Evolutionary conservation across 2,888 invertebrate species (phyloP), one percentile per base, ranked within the genome.

Genomic region (Macropis europaea): DNA sequence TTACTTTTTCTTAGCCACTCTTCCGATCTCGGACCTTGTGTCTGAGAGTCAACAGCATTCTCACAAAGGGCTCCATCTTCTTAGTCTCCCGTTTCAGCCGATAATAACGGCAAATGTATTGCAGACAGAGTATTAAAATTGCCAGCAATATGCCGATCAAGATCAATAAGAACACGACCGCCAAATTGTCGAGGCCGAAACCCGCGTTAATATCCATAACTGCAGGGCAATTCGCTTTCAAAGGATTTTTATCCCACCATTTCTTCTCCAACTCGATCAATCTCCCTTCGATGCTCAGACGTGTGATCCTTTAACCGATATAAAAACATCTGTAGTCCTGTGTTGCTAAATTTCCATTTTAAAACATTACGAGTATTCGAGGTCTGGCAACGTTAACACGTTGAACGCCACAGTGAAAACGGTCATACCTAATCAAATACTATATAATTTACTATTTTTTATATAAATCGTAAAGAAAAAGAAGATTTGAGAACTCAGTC

Each of bases 141-240:
- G 50, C n/a, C 3, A 63, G 24, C 11, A 50, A 26, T 13, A 61
- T 11, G 0, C 66, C 54, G 17, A 48, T n/a, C 0, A 43, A 28
- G 30, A 98, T 97, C 0, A 98, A 97, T 56, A 98, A 96, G 89
- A 99, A 99, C 0, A 98, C 97, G 0, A 97, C 98, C 52, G 97
- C 97, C 78, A 98, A 98, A 90, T 98, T 98, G 87, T 97, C 95
- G 72, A 98, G 97, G 61, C 96, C 97, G 86, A 99, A 98, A 40
- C 98, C 98, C 87, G 97, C 97, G 0, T 96, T 96, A 87, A 97
- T 96, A 86, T 97, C 97, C 86, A 97, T 96, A 57, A 95, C 95
- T 77, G 95, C 95, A 82, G 96, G 95, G 81, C 97, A 97, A 78
- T 93, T 93, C 82, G 93, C 93, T 38, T 93, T 93, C 11, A 94